Conservation (phyloP, 2,113 vertebrate genomes). For the Petroica traversi region DNA sequence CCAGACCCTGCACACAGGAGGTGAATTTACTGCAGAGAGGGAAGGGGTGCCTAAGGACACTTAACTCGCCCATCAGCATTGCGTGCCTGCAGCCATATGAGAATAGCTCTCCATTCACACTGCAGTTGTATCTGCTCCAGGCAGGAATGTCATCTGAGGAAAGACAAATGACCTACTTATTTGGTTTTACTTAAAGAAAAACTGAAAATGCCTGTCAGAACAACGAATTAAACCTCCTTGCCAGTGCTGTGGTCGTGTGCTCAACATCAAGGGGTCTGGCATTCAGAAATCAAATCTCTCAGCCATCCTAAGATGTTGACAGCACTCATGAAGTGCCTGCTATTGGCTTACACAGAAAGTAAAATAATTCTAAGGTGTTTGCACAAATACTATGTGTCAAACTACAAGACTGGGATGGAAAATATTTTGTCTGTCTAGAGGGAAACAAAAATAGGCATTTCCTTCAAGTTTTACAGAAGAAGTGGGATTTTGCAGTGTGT, state of each 20-base stretch:
- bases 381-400: neutral
- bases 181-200: neutral
- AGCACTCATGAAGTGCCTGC: neutral
- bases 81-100: slow-evolving; percentile 23
- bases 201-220: neutral
- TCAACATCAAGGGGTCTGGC: neutral
- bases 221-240: neutral
- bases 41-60: slow-evolving; percentile 34
- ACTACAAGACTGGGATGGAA: neutral
- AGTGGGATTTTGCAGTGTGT: neutral
- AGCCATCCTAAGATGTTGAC: neutral
- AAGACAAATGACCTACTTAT: slow-evolving; percentile 43
- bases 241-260: neutral
- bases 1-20: rapidly evolving
- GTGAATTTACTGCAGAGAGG: neutral
- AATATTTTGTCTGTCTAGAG: neutral
- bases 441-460: neutral
- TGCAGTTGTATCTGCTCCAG: slow-evolving; percentile 5
- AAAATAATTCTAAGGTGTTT: neutral
- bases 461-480: neutral
- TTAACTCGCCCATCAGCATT: neutral
- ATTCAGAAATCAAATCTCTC: neutral
- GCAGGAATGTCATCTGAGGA: slow-evolving; percentile 22
- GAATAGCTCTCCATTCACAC: neutral
- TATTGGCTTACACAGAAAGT: neutral